Evolutionary conservation across 92 coral and sea anemone species (phyloP).

Genomic region (Palythoa grandiflora): DNA sequence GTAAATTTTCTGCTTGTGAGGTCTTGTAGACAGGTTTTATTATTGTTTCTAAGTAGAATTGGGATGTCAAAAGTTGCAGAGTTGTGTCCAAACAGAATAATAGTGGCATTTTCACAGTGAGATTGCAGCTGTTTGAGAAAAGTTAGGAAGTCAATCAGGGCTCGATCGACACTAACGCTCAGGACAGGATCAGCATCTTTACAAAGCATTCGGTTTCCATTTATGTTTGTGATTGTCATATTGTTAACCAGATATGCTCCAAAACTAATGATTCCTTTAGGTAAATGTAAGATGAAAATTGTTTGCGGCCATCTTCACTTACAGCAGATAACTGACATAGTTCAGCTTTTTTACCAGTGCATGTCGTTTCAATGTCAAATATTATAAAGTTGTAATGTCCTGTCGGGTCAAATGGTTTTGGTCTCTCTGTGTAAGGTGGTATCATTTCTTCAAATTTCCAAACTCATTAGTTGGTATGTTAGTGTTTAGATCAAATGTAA

Average conservation of each 20-base stretch:
- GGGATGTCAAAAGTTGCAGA: slow-evolving; percentile 17
- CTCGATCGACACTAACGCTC: not conserved
- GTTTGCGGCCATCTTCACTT: slow-evolving; percentile 7
- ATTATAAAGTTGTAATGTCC: not conserved
- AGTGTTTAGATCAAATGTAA: not conserved
- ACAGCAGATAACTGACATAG: slow-evolving; percentile 37
- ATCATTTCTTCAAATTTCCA: slow-evolving; percentile 46
- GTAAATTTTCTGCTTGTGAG: not conserved
- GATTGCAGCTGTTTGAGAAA: not conserved
- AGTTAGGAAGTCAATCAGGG: not conserved
- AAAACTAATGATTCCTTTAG: slow-evolving; percentile 23
- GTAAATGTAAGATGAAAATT: slow-evolving; percentile 33
- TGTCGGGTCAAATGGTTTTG: not conserved
- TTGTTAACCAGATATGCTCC: slow-evolving; percentile 36
- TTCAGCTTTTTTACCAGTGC: slow-evolving; percentile 23
- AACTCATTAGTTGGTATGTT: slow-evolving; percentile 37
- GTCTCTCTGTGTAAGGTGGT: not conserved
- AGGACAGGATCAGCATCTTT: not conserved
- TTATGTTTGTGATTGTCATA: slow-evolving; percentile 18
- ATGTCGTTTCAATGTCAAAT: slow-evolving; percentile 36
- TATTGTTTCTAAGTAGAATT: slow-evolving; percentile 17
- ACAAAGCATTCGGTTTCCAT: not conserved
- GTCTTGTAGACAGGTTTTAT: not conserved
- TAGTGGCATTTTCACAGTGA: not conserved
- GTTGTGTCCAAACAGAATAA: slow-evolving; percentile 40